These are phyloP conservation scores for Geothlypis trichas DNA, from an alignment of 2,113 vertebrate species.

Conservation along the genomic window DNA sequence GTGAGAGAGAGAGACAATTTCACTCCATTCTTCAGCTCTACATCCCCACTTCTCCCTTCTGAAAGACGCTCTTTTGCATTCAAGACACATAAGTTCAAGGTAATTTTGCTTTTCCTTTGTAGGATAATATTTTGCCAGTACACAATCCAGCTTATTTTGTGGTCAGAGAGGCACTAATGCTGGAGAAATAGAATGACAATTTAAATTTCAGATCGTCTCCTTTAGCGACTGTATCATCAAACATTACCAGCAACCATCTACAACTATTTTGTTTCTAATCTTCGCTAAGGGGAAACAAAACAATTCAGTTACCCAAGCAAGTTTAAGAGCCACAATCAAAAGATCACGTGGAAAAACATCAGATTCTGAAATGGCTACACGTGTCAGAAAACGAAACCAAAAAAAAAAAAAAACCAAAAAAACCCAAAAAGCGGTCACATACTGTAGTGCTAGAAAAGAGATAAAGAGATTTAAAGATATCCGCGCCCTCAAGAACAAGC, in stretches of 20 bases:
- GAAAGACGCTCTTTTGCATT: background rate
- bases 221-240: background rate
- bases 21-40: background rate
- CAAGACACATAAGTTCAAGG: background rate
- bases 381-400: background rate
- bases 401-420: too few species aligned
- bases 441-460: fast-evolving
- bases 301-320: fast-evolving
- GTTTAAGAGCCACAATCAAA: background rate
- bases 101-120: background rate
- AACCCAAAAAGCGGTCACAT: fast-evolving
- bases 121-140: background rate
- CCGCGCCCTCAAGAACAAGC: background rate
- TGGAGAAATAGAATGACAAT: background rate
- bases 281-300: background rate
- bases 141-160: background rate
- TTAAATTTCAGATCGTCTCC: background rate
- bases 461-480: fast-evolving
- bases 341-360: fast-evolving
- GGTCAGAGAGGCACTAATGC: background rate
- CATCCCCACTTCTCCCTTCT: too few species aligned
- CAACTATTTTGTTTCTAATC: background rate
- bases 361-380: fast-evolving
- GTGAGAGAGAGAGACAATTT: background rate
- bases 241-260: too few species aligned